Conservation (phyloP, 2,888 invertebrate genomes). For the Drosophila basisetae region DNA sequence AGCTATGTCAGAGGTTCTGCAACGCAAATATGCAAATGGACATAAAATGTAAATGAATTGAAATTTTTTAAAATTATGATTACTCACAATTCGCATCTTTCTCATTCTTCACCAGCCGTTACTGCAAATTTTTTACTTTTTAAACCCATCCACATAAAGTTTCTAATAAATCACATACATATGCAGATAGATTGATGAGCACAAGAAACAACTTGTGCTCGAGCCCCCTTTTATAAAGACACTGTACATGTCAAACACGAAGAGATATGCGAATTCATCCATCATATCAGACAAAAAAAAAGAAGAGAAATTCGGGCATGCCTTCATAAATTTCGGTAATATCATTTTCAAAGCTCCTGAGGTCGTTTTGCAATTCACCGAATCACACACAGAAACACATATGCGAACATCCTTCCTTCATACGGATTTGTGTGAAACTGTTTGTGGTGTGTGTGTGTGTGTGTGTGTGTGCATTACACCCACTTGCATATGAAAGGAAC, state of each 20-base stretch:
- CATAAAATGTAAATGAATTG: constrained; percentile 1
- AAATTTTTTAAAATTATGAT: neutral
- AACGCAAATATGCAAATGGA: neutral
- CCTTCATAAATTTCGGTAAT: constrained; percentile 34
- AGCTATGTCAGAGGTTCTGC: neutral
- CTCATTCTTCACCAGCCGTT: neutral
- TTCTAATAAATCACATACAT: constrained; percentile 49
- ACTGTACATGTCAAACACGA: constrained; percentile 10
- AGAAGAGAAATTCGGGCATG: constrained; percentile 6
- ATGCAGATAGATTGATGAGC: constrained; percentile 28
- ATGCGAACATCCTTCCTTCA: constrained; percentile 10
- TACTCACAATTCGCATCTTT: neutral
- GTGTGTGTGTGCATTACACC: constrained; percentile 7
- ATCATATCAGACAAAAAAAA: constrained; percentile 28
- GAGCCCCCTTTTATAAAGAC: neutral
- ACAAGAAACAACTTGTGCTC: constrained; percentile 48
- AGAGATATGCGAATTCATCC: constrained; percentile 47
- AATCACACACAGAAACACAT: neutral
- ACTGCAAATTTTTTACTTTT: neutral
- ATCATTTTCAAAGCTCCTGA: constrained; percentile 46
- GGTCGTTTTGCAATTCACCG: constrained; percentile 28
- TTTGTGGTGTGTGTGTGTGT: neutral
- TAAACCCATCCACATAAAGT: constrained; percentile 22
- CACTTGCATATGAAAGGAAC: neutral
- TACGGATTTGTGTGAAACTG: neutral